A percentile compares a stretch with the other conserved stretches of the same genome.
phyloP scores from a whole-genome alignment of 2,888 invertebrate genomes.

The Lottia gigantea region DNA sequence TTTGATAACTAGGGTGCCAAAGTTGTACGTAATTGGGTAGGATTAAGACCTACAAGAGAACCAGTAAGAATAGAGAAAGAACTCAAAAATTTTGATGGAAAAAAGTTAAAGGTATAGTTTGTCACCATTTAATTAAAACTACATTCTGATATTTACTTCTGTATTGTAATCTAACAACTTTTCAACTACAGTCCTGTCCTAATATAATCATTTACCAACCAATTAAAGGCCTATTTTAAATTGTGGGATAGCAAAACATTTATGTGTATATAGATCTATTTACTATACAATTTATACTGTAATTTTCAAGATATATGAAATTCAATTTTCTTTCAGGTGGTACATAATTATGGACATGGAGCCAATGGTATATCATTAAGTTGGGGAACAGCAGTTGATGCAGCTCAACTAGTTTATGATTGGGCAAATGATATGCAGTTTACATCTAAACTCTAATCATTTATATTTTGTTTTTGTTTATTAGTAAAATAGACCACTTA shows the following conservation, averaged over 20 bases:
- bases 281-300: no score
- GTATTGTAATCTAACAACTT: no score
- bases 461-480: no score
- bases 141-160: no score
- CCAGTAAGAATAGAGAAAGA: conserved; percentile 68
- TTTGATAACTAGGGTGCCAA: conserved; percentile 60
- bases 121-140: no score
- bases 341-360: conserved; percentile 96
- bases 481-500: no score
- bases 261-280: no score
- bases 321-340: conserved; percentile 71
- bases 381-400: conserved; percentile 86
- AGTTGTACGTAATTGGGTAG: conserved; percentile 82
- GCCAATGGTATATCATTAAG: conserved; percentile 91
- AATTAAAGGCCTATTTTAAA: no score
- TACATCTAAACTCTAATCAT: background rate
- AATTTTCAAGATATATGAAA: no score
- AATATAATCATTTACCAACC: no score
- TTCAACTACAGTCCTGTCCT: no score
- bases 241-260: no score
- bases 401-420: conserved; percentile 75
- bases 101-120: conserved; percentile 25
- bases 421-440: conserved; percentile 9
- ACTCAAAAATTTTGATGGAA: conserved; percentile 18
- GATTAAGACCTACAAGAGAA: conserved; percentile 82